Base-by-base conservation (phyloP, 2,113 vertebrate genomes). In the Clarias magur region DNA sequence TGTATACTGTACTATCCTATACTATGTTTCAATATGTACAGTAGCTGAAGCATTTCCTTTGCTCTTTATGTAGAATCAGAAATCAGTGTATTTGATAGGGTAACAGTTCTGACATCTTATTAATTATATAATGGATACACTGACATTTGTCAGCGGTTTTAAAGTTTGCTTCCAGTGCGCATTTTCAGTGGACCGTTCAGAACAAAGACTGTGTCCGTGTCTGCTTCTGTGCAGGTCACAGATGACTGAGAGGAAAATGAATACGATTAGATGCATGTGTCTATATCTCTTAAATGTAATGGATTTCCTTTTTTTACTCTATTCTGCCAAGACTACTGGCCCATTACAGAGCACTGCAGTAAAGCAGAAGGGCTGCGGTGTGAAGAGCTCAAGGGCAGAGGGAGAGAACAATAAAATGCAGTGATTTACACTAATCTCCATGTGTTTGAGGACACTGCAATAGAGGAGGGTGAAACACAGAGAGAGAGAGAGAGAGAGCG, bases 391-490 rank as follows among this genome's bases (percentile, higher is more conserved):
- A 83, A 68, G 88, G 86, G 85, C 53, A 83, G 67, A 54, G 25
- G 72, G n/a, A 84, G 78, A 89, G 85, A 81, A 91, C 91, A 91
- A 91, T 91, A 87, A 93, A 92, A 87, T n/a, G 1, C 56, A 81
- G 86, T 92, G 93, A 94, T 93, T 93, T 93, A 94, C 93, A 88
- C 92, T 85, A 85, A 94, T 92, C 88, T 88, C 62, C 59, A 83
- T 90, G 59, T 72, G 83, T 68, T 88, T 54, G 90, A 87, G 86
- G 91, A 93, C 91, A 42, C 85, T 70, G 91, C 88, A 90, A 89
- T 84, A 84, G 88, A 92, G 30, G 80, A 34, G 92, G 88, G 85
- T 62, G 76, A 90, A 78, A 88, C 86, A 82, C 85, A 53, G 91
- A 91, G 85, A 90, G 91, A 88, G 63, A 67, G 78, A 88, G 76